Evolutionary conservation across 2,888 invertebrate genomes (phyloP), one percentile per base, ranked within the genome.

Genomic region (Pheosia tremula): DNA sequence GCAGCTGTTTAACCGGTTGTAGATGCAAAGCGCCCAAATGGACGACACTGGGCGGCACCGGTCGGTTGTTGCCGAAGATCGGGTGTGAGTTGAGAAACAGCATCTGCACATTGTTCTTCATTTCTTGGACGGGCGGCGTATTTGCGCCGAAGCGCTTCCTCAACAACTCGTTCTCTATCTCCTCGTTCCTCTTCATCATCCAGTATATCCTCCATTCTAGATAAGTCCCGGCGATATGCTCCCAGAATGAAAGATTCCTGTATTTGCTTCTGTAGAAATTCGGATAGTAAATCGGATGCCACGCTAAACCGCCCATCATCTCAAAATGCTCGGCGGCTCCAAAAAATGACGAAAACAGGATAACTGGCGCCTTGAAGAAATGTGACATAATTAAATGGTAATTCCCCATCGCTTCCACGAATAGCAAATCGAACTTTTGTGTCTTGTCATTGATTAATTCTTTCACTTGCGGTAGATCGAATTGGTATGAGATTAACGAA

Each of bases 341-440:
- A n/a, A 70, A 68, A 7, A 75, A 69, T 0, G 81, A 79, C 3
- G 78, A 75, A 24, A 82, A 66, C 7, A 77, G 61, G 38, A 82
- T 74, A 2, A 68, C 68, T 0, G 82, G 82, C 7, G 77, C 78
- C 6, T 80, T 69, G 45, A 75, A 82, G 13, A 81, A 65, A 13
- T 80, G 62, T 8, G 79, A 62, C 9, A 80, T 70, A 10, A 79
- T 65, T 39, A 81, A 63, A 8, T 71, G 63, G 10, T 70, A 62
- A 45, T 73, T 71, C 0, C 62, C 52, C 9, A 78, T 56, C 4
- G 74, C 74, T 69, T 84, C 82, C 3, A 67, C 62, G 8, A 83
- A 62, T 4, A 83, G 63, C 7, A 84, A 61, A 68, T 84, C 82
- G 57, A 83, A 84, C n/a, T 78, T 73, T 60, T 75, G 70, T 24